Conservation (phyloP, 1,140 invertebrate genomes). For the Thaumatotibia leucotreta region DNA sequence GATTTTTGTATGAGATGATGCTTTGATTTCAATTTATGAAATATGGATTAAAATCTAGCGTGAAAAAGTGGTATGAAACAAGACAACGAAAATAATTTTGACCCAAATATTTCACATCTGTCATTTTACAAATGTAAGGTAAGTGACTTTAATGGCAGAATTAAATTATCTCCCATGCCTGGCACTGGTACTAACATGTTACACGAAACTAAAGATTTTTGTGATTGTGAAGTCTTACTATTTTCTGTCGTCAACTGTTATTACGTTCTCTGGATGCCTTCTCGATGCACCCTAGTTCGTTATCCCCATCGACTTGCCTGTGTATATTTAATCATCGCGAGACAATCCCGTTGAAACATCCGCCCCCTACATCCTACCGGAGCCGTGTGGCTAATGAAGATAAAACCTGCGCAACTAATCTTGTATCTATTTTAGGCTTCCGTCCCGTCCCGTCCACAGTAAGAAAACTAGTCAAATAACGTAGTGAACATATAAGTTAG, state of each 20-base stretch:
- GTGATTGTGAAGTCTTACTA: background rate
- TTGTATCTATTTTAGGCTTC: background rate
- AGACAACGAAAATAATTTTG: too few species aligned
- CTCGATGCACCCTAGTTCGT: background rate
- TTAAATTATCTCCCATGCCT: too few species aligned
- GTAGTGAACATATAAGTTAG: background rate
- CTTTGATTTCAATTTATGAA: too few species aligned
- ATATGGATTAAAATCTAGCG: too few species aligned
- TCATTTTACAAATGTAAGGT: too few species aligned
- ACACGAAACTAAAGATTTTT: too few species aligned
- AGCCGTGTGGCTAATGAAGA: constrained; percentile 39
- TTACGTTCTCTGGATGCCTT: too few species aligned
- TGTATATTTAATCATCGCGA: constrained; percentile 35
- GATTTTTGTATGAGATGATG: too few species aligned
- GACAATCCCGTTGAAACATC: constrained; percentile 37
- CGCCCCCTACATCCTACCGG: constrained; percentile 25
- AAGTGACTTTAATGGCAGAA: too few species aligned
- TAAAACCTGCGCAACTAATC: constrained; percentile 13
- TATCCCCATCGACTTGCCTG: constrained; percentile 23
- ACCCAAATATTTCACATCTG: too few species aligned
- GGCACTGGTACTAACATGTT: too few species aligned
- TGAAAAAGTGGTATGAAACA: too few species aligned
- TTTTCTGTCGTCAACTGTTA: background rate
- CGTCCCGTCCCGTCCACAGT: background rate
- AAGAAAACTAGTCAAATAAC: background rate